phyloP scores from a whole-genome alignment of 2,888 invertebrate species.

The Trichogramma dendrolimi region DNA sequence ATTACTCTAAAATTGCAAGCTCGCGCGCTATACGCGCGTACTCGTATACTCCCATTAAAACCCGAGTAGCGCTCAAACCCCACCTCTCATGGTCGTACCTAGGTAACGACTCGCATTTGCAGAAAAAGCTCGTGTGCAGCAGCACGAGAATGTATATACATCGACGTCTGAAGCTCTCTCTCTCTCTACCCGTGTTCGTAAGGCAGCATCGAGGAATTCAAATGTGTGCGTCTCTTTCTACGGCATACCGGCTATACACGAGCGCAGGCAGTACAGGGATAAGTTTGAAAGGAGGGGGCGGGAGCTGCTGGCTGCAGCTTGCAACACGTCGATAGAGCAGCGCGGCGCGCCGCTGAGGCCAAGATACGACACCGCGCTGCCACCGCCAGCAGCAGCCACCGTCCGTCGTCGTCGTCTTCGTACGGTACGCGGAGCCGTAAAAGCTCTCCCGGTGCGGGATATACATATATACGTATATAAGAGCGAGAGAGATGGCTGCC shows the following conservation, averaged over 20 bases:
- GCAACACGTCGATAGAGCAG: slow-evolving; percentile 53
- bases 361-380: slow-evolving; percentile 52
- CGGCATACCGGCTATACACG: background rate
- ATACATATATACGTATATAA: slow-evolving; percentile 1
- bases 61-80: too few relatives aligned
- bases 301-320: slow-evolving; percentile 13
- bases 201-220: background rate
- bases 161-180: too few relatives aligned
- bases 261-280: background rate
- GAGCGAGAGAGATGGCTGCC: slow-evolving; percentile 29
- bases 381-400: slow-evolving; percentile 37
- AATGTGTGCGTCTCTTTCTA: slow-evolving; percentile 8
- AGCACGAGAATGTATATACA: too few relatives aligned
- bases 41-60: too few relatives aligned
- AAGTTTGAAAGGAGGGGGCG: slow-evolving; percentile 13
- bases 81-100: too few relatives aligned
- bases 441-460: slow-evolving; percentile 31
- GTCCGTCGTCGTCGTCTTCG: background rate
- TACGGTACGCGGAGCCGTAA: slow-evolving; percentile 44
- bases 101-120: too few relatives aligned
- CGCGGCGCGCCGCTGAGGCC: slow-evolving; percentile 53
- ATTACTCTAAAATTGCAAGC: too few relatives aligned
- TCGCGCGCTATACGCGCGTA: too few relatives aligned
- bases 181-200: background rate
- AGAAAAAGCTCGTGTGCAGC: too few relatives aligned